Base-by-base conservation (phyloP, 2,888 invertebrate species). In the Drosophila peninsularis region DNA sequence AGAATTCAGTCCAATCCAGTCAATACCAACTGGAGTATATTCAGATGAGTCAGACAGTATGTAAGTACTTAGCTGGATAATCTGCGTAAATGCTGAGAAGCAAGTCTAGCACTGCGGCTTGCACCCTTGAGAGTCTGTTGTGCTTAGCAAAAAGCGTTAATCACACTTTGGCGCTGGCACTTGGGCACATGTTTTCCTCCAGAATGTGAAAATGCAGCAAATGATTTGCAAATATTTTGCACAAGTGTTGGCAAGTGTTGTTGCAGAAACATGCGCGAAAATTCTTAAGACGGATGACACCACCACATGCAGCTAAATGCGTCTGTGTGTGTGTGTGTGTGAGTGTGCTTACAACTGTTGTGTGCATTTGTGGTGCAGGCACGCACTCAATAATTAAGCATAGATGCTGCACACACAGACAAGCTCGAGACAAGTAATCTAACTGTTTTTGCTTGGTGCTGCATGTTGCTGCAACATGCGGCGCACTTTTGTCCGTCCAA, bases 351-450 rank as follows among this genome's bases (percentile, higher is more conserved):
- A 57, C 36, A 39, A 44, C 45, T 52, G 58, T 58, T 65, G 41
- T 37, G 21, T 70, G 61, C 64, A 65, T 64, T 72, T 79, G 62
- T 62, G 58, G 65, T 21, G 27, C 61, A 65, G 53, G 42, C 67
- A 78, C 55, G 62, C 58, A 62, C 62, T 78, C 69, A 74, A 87
- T 84, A 87, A 87, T 87, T 82, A 87, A 87, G 70, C 73, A 70
- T 70, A 72, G 74, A 64, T 68, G 75, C 71, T 71, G 66, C 27
- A 17, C 11, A 39, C 37, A 58, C 32, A 37, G 30, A 37, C 37
- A 37, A 19, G 30, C 14, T 19, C 19, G 37, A 37, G 36, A 34
- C 17, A n/a, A 58, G 61, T 60, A 53, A 67, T 55, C 47, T 60
- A 62, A 45, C 44, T 50, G 54, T 71, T 74, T 50, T 62, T 71